These are phyloP conservation scores for Campoplex nolae DNA, from an alignment of 2,888 invertebrate genomes.

Conservation along the genomic window DNA sequence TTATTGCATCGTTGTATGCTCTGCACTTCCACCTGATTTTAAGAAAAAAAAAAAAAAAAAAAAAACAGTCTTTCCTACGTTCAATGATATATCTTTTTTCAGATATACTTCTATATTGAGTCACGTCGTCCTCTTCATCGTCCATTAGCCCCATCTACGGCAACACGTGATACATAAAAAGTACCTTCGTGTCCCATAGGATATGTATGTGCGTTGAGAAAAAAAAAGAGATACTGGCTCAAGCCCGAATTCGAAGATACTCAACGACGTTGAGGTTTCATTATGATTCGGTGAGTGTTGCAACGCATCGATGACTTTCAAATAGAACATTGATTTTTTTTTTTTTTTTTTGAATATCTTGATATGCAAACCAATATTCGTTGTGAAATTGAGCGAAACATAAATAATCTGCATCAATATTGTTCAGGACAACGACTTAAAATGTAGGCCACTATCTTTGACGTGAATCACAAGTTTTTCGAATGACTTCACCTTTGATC, in stretches of 20 bases:
- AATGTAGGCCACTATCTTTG: background rate
- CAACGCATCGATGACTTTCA: background rate
- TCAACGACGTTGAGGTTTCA: background rate
- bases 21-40: background rate
- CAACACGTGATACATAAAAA: slow-evolving; percentile 50
- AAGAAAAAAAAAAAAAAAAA: background rate
- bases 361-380: no score
- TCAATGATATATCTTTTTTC: background rate
- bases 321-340: background rate
- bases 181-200: background rate
- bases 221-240: background rate
- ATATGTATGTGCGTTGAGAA: slow-evolving; percentile 13
- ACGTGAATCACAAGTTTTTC: background rate
- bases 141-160: slow-evolving; percentile 46
- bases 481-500: no score
- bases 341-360: background rate
- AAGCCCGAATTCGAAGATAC: background rate
- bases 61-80: background rate
- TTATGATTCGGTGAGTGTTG: background rate
- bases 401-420: no score
- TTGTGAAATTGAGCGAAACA: no score
- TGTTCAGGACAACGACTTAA: background rate
- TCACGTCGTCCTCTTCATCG: slow-evolving; percentile 53
- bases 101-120: slow-evolving; percentile 18
- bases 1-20: background rate